Conservation (phyloP, 2,888 invertebrate genomes). For the Cotesia congregata region DNA sequence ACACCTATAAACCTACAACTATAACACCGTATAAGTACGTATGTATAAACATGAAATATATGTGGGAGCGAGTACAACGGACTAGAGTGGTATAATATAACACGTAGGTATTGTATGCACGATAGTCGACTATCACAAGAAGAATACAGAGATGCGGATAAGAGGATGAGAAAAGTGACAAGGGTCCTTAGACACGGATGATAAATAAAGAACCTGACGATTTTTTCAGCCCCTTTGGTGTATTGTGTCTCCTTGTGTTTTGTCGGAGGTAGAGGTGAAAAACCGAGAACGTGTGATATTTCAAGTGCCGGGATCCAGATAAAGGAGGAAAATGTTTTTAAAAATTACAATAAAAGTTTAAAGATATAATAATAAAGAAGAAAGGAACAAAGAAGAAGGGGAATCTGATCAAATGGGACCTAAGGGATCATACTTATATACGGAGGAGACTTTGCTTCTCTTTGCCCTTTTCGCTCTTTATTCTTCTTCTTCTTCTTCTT, state of each 20-base stretch:
- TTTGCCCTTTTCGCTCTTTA: neutral
- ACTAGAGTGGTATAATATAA: neutral
- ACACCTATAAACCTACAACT: neutral
- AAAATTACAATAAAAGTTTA: conserved; percentile 8
- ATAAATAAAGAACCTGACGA: conserved; percentile 45
- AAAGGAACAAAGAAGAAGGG: neutral
- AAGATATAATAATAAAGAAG: conserved; percentile 17
- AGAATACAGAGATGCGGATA: conserved; percentile 34
- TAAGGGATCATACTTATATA: neutral
- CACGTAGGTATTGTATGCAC: neutral
- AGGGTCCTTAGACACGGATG: conserved; percentile 37
- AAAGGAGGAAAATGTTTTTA: conserved; percentile 3
- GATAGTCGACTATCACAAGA: neutral
- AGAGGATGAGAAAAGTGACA: conserved; percentile 39
- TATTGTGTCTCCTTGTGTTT: neutral
- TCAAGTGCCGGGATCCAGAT: neutral
- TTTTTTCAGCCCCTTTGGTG: conserved; percentile 44
- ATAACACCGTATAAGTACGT: neutral
- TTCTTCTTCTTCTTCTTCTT: neutral
- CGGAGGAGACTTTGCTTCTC: conserved; percentile 2
- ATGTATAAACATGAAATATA: neutral
- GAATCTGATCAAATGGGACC: neutral
- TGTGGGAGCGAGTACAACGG: neutral
- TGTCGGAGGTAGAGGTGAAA: neutral
- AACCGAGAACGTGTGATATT: conserved; percentile 1